Evolutionary conservation across 2,113 vertebrate species (phyloP), one percentile per base, ranked within the genome.

Genomic region (Nycticorax nycticorax): DNA sequence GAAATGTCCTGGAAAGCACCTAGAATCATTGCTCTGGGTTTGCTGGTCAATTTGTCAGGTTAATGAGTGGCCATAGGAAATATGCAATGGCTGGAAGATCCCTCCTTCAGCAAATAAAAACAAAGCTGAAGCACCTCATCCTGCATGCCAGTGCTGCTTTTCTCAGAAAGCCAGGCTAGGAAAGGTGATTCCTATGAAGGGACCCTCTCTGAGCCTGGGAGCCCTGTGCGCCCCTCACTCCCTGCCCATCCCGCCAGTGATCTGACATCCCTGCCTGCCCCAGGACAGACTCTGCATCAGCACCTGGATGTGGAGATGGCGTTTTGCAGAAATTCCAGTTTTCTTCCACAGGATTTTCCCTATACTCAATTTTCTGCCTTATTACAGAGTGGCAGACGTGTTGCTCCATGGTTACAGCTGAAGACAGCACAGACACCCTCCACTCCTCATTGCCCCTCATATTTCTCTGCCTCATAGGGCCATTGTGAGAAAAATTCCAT

Each of bases 51-150:
- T 69, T 75, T 59, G 60, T 50, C 77, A 68, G 72, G 72, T 45
- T 91, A 84, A 93, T 45, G 56, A 88, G 92, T 64, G 50, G 92
- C 57, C 73, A 43, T 67, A 33, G 79, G 73, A 91, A 94, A 66
- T 30, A 63, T 37, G 69, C 82, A 90, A n/a, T 2, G 3, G 60
- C 22, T 67, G 52, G 81, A 94, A 92, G 93, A 88, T 62, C 35
- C 47, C 48, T 45, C 60, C 56, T 82, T 33, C 69, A 62, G 66
- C 72, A 81, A 84, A 78, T 39, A 47, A 77, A 92, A 84, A 9
- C 43, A 87, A 76, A 76, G 52, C 28, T 22, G 39, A 77, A 68
- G 30, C 2, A 1, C 39, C 32, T 89, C 45, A 60, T 60, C 39
- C 52, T 53, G 45, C 30, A 13, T 9, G 14, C 45, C 47, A 9